A percentile compares a stretch with the other conserved stretches of the same genome.
phyloP scores from a whole-genome alignment of 2,797 vertebrate species.

The Psittacula echo region DNA sequence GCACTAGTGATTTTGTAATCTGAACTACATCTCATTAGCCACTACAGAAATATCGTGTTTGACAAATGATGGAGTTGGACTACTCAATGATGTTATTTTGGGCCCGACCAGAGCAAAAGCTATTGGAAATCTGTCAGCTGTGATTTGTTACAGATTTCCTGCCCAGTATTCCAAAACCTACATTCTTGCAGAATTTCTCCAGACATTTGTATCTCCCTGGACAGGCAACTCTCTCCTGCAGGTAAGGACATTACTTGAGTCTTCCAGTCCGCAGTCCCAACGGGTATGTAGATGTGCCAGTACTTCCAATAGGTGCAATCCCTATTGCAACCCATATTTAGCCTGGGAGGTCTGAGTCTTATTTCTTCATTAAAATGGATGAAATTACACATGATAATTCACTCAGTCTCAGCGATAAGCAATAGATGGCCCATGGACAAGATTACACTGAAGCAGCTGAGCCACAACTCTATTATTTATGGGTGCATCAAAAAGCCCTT shows the following conservation, averaged over 20 bases:
- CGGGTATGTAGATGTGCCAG: not conserved
- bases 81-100: not conserved
- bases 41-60: not conserved
- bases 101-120: not conserved
- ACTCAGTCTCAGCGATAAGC: not conserved
- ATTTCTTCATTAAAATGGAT: not conserved
- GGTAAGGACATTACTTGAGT: not conserved
- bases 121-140: not conserved
- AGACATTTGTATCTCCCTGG: not conserved
- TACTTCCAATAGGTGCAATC: not conserved
- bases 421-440: accelerated
- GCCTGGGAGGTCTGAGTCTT: not conserved
- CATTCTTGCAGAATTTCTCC: not conserved
- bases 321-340: not conserved
- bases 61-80: not conserved
- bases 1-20: not conserved
- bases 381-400: not conserved
- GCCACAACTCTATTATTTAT: not conserved
- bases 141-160: constrained; percentile 5
- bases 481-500: not conserved
- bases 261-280: not conserved
- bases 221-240: not conserved
- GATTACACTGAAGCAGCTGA: not conserved
- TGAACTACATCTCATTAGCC: not conserved
- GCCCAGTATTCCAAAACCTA: not conserved